Percentiles rank a stretch among this genome's conserved stretches.
Conservation (phyloP, 2,888 invertebrate species). For the Ametastegia equiseti region DNA sequence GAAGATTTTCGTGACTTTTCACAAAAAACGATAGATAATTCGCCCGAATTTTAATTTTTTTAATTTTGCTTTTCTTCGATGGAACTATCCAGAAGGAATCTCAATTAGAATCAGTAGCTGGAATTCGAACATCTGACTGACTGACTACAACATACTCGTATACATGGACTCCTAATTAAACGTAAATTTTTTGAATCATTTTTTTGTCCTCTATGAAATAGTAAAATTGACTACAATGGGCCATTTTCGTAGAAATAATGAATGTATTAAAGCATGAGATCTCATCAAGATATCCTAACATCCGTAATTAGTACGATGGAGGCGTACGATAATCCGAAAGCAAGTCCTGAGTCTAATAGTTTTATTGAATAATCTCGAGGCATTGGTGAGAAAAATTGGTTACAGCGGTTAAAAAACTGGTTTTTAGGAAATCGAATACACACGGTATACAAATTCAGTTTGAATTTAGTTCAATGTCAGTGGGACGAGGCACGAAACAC, state of each 20-base stretch:
- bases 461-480: not conserved
- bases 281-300: not conserved
- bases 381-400: not conserved
- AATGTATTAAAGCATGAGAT: not conserved
- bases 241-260: not conserved
- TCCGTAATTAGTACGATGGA: not conserved
- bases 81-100: too few relatives aligned
- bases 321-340: not conserved
- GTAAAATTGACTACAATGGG: not conserved
- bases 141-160: too few relatives aligned
- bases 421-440: not conserved
- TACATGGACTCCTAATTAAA: too few relatives aligned
- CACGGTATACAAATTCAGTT: not conserved
- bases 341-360: not conserved
- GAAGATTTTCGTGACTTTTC: too few relatives aligned
- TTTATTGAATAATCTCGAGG: not conserved
- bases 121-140: too few relatives aligned
- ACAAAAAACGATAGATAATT: too few relatives aligned
- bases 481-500: not conserved
- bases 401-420: not conserved
- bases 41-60: not conserved
- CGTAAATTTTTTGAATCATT: too few relatives aligned
- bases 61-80: not conserved
- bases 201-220: too few relatives aligned
- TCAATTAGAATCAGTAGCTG: too few relatives aligned